Percentiles rank a stretch among this genome's conserved stretches.
These are phyloP conservation scores for Chrysaora quinquecirrha DNA, from an alignment of 30 jellyfish, hydroid and myxozoan genomes.

Conservation along the genomic window DNA sequence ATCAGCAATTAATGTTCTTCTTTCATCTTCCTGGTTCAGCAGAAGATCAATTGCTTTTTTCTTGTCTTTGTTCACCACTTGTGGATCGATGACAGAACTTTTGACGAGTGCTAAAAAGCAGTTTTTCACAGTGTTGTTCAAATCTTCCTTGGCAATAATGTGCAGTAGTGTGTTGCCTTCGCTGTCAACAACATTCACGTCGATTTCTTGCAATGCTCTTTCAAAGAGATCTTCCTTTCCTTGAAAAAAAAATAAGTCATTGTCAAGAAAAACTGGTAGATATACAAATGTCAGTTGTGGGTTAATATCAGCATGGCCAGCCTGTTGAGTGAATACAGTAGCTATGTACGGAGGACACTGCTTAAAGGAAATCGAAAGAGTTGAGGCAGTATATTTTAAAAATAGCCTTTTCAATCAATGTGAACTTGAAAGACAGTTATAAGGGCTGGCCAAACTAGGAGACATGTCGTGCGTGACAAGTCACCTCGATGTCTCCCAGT, in stretches of 20 bases:
- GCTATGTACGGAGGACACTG: too few species aligned
- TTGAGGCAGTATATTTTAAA: not conserved
- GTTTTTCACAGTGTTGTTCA: not conserved
- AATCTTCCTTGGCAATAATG: conserved; percentile 44
- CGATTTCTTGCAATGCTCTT: conserved; percentile 19
- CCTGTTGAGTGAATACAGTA: conserved; percentile 16
- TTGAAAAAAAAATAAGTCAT: not conserved
- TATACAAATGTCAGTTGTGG: not conserved
- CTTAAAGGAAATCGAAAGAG: not conserved
- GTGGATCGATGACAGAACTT: conserved; percentile 12
- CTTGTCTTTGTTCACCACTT: conserved; percentile 19
- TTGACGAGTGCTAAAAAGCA: conserved; percentile 48
- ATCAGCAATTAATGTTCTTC: conserved; percentile 21
- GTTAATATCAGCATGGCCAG: not conserved
- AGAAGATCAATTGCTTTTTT: conserved; percentile 40
- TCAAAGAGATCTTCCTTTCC: conserved; percentile 42
- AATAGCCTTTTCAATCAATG: too few species aligned
- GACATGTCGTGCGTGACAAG: too few species aligned
- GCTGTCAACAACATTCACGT: conserved; percentile 23
- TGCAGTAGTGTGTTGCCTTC: conserved; percentile 66
- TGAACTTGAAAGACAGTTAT: too few species aligned
- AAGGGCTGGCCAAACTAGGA: too few species aligned
- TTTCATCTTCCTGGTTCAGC: conserved; percentile 10
- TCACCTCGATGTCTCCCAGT: too few species aligned
- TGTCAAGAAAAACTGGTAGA: too few species aligned